A percentile compares a stretch with the other conserved stretches of the same genome.
Conservation (phyloP, 2,113 vertebrate species). For the Colinus virginianus region DNA sequence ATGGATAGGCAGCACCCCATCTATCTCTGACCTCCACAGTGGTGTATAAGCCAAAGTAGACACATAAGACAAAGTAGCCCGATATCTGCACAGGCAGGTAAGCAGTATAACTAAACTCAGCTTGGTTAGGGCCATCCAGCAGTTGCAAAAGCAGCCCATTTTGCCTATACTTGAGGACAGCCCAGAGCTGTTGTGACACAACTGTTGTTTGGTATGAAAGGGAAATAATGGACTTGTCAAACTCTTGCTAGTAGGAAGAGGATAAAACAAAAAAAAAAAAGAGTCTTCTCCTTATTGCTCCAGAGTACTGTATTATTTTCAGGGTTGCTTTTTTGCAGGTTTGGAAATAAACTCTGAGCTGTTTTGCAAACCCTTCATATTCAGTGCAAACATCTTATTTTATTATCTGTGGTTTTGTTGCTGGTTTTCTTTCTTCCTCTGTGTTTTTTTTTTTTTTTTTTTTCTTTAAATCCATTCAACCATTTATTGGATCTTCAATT, state of each 20-base stretch:
- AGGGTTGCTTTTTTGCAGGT: background rate
- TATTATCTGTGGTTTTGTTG: constrained; percentile 64
- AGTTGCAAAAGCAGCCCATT: background rate
- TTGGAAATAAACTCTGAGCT: constrained; percentile 43
- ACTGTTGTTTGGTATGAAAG: background rate
- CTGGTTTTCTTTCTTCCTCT: constrained; percentile 42
- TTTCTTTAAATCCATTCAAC: constrained; percentile 60
- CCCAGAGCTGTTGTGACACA: background rate
- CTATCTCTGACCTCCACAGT: no score
- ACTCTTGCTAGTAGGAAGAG: constrained; percentile 6
- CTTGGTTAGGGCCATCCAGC: background rate
- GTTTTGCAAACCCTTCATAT: constrained; percentile 56
- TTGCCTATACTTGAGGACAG: background rate
- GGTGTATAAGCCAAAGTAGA: background rate
- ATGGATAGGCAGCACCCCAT: background rate
- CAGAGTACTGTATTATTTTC: constrained; percentile 45
- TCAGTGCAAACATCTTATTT: constrained; percentile 65
- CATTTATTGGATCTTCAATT: constrained; percentile 68
- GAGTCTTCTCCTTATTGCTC: background rate
- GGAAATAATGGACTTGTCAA: background rate
- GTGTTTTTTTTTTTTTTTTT: constrained; percentile 20
- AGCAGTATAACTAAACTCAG: background rate
- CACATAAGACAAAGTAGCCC: background rate
- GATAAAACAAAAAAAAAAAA: background rate
- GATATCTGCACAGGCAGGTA: background rate